A percentile compares a stretch with the other conserved stretches of the same genome.
These are phyloP conservation scores for Axis porcinus DNA, from an alignment of 2,113 vertebrate genomes.

Conservation along the genomic window DNA sequence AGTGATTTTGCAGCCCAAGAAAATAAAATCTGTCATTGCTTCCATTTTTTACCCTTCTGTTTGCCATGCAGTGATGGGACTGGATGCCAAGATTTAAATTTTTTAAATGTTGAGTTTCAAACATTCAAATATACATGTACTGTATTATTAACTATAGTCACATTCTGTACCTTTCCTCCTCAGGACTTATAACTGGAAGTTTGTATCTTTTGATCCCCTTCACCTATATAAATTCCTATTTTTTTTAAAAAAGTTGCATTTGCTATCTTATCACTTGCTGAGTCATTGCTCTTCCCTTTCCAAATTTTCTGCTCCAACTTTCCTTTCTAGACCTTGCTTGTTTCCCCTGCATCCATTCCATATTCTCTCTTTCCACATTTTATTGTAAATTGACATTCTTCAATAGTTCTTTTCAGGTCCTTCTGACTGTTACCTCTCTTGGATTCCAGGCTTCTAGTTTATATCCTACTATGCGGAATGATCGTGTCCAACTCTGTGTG, in stretches of 20 bases:
- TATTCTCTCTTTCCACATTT: neutral
- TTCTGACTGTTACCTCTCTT: neutral
- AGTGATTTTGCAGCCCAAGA: neutral
- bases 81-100: neutral
- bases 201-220: neutral
- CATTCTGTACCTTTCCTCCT: neutral
- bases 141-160: neutral
- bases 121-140: neutral
- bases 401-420: neutral
- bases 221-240: neutral
- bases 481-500: too few species aligned
- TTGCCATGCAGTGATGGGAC: neutral
- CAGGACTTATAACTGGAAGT: neutral
- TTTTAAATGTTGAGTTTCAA: neutral
- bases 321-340: neutral
- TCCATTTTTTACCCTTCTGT: neutral
- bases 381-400: neutral
- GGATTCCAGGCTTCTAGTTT: neutral
- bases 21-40: neutral
- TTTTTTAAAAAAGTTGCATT: neutral
- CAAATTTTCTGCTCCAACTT: neutral
- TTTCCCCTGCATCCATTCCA: neutral
- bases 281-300: neutral
- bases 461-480: neutral
- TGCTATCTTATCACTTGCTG: neutral